These are phyloP conservation scores for Lasiurus cinereus DNA, from an alignment of 2,113 vertebrate genomes.

Conservation along the genomic window DNA sequence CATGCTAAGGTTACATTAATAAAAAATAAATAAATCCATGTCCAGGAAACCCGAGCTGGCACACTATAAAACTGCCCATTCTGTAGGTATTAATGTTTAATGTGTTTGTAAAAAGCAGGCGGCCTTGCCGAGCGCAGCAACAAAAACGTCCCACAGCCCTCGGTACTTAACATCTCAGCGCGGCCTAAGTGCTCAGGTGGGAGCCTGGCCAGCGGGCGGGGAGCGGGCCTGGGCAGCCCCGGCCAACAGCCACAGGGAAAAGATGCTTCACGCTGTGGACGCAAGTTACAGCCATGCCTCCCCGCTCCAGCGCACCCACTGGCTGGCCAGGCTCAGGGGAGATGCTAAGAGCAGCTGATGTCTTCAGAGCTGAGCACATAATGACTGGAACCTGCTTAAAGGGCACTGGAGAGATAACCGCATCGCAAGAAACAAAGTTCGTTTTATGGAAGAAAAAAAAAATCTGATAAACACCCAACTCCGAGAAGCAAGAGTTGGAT, in stretches of 20 bases:
- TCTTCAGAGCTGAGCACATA: slow-evolving; percentile 41
- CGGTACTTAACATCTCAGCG: slow-evolving; percentile 86
- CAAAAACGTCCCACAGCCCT: slow-evolving; percentile 81
- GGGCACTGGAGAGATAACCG: background rate
- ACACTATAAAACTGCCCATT: slow-evolving; percentile 87
- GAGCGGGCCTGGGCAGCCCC: background rate
- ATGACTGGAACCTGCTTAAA: slow-evolving; percentile 6
- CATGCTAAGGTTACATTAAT: slow-evolving; percentile 88
- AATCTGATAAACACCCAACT: background rate
- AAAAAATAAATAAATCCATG: slow-evolving; percentile 89
- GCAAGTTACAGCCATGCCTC: slow-evolving; percentile 60
- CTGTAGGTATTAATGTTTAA: slow-evolving; percentile 93
- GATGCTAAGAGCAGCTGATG: slow-evolving; percentile 13
- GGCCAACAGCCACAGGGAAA: slow-evolving; percentile 34
- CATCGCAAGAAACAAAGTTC: background rate
- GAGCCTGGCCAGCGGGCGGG: slow-evolving; percentile 73
- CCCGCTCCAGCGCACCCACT: background rate
- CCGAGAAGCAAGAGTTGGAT: slow-evolving; percentile 28
- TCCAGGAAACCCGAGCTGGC: slow-evolving; percentile 85
- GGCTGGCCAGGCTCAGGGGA: background rate
- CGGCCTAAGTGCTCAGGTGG: slow-evolving; percentile 79
- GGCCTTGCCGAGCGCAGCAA: slow-evolving; percentile 84
- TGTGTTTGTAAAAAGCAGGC: slow-evolving; percentile 90
- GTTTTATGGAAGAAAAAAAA: background rate
- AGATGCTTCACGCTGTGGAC: background rate